Conservation (phyloP, 35 echinoderm and acorn worm genomes). For the Lytechinus pictus region DNA sequence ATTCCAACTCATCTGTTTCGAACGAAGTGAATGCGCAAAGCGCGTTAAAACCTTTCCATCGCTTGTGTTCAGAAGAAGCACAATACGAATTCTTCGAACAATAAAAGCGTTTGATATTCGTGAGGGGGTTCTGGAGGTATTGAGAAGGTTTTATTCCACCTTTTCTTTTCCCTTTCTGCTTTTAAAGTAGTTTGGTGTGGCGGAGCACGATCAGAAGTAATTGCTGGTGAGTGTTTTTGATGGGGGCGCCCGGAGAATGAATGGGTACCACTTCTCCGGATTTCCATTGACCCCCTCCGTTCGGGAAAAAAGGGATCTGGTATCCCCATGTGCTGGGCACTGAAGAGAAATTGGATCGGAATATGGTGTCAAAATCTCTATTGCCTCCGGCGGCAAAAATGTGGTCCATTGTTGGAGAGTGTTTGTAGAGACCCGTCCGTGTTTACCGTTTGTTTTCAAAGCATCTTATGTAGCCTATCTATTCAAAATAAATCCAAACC, state of each 20-base stretch:
- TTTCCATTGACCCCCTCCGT: neutral
- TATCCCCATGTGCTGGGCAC: neutral
- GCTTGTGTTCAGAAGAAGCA: neutral
- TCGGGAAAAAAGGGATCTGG: neutral
- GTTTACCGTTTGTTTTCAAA: neutral
- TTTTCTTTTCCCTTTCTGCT: neutral
- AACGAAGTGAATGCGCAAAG: neutral
- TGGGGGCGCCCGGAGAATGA: neutral
- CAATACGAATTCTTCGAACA: neutral
- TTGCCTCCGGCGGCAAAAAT: neutral
- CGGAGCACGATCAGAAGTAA: constrained; percentile 26
- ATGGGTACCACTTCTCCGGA: neutral
- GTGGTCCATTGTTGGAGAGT: neutral
- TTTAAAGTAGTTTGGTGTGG: neutral
- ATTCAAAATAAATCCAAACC: neutral
- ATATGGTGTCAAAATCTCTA: neutral
- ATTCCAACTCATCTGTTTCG: neutral
- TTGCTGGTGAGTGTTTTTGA: constrained; percentile 14
- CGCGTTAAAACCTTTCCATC: constrained; percentile 3
- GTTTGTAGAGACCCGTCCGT: neutral
- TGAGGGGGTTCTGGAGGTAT: neutral
- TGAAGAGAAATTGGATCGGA: neutral
- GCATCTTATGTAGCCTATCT: neutral
- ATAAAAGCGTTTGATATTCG: neutral
- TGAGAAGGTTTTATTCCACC: constrained; percentile 7